phyloP scores from a whole-genome alignment of 2,113 vertebrate species.

The Tragelaphus strepsiceros region DNA sequence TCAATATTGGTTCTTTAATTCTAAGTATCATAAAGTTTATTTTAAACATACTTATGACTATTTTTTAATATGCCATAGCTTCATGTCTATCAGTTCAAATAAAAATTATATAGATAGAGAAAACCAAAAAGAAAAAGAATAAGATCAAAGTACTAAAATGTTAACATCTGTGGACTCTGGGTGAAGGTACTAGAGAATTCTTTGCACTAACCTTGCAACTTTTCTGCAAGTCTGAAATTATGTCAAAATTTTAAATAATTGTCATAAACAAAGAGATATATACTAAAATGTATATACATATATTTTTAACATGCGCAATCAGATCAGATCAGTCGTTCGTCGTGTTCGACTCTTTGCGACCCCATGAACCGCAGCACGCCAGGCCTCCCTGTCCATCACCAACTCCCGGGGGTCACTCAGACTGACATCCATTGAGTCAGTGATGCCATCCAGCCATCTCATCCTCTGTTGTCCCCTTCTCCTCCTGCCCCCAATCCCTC shows the following conservation, averaged over 20 bases:
- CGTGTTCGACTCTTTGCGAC: no score
- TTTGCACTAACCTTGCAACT: neutral
- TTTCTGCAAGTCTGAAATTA: neutral
- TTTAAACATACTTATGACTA: neutral
- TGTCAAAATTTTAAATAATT: neutral
- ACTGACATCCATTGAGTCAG: no score
- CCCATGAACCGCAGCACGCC: no score
- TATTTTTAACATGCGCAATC: neutral
- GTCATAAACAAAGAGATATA: neutral
- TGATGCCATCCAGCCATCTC: no score
- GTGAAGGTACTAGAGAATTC: neutral
- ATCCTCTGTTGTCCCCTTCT: no score
- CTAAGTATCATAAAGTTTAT: neutral
- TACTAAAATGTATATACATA: neutral
- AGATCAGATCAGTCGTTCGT: no score
- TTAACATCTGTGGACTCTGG: neutral
- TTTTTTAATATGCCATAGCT: neutral
- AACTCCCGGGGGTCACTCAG: no score
- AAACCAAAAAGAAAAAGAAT: neutral
- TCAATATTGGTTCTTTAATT: neutral
- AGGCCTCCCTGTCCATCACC: no score
- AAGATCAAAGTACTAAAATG: neutral
- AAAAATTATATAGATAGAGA: neutral
- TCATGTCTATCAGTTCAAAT: neutral
- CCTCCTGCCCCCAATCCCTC: no score